Evolutionary conservation across 2,797 vertebrate species (phyloP).

Genomic region (Gouania willdenowi): DNA sequence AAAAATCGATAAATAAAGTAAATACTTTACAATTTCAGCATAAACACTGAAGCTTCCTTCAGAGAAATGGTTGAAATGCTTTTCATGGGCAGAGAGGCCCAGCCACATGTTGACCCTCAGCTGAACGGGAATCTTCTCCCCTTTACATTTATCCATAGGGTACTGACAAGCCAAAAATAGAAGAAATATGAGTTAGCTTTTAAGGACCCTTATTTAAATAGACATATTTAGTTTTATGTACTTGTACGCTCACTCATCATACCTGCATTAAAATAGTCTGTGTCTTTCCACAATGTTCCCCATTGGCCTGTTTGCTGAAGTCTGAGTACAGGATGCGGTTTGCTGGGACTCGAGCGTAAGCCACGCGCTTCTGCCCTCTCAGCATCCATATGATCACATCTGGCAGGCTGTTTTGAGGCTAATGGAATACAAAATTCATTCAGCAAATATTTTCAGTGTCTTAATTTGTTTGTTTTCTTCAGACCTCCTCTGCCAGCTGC

Average conservation of each 20-base stretch:
- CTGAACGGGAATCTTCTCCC: slow-evolving; percentile 84
- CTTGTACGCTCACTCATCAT: slow-evolving; percentile 3
- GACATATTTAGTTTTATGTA: too few relatives aligned
- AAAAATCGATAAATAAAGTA: background rate
- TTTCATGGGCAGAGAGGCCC: slow-evolving; percentile 84
- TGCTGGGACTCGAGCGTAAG: slow-evolving; percentile 88
- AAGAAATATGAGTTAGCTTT: background rate
- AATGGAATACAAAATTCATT: slow-evolving; percentile 11
- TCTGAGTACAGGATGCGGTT: slow-evolving; percentile 86
- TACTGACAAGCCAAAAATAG: slow-evolving; percentile 73
- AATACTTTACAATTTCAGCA: slow-evolving; percentile 86
- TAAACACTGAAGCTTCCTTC: slow-evolving; percentile 94
- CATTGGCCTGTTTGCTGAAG: slow-evolving; percentile 79
- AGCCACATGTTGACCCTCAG: slow-evolving; percentile 94
- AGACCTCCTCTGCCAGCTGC: slow-evolving; percentile 88
- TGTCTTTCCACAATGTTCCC: slow-evolving; percentile 88
- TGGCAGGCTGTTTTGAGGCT: slow-evolving; percentile 98
- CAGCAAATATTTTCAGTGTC: background rate
- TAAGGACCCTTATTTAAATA: background rate
- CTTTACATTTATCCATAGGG: slow-evolving; percentile 87
- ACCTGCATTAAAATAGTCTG: slow-evolving; percentile 94
- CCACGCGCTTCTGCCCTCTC: slow-evolving; percentile 89
- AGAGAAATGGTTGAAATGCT: slow-evolving; percentile 91
- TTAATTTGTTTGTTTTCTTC: background rate
- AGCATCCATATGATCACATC: slow-evolving; percentile 98